phyloP scores from a whole-genome alignment of 2,797 vertebrate genomes.

The Stomatorhinus walkeri region DNA sequence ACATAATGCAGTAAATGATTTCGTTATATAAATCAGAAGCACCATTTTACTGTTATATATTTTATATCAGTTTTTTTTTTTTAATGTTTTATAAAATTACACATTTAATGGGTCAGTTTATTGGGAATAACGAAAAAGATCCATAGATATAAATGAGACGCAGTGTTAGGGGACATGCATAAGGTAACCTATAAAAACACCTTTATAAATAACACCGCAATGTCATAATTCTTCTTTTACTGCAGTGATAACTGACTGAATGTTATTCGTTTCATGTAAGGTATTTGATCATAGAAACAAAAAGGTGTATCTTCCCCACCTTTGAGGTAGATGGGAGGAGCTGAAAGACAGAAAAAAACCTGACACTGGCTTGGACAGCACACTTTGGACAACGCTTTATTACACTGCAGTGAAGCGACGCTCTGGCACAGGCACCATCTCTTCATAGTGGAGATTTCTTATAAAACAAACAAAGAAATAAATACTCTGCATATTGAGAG shows the following conservation, averaged over 20 bases:
- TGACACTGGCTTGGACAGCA: conserved; percentile 15
- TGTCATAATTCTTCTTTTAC: neutral
- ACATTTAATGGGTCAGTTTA: neutral
- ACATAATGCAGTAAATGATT: neutral
- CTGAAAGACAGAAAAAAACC: neutral
- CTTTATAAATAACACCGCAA: neutral
- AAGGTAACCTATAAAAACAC: neutral
- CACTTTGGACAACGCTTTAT: conserved; percentile 22
- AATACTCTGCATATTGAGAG: conserved; percentile 11
- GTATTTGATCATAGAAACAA: neutral
- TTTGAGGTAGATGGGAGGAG: neutral
- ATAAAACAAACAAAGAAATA: conserved; percentile 14
- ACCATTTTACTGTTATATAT: neutral
- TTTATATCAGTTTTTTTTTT: neutral
- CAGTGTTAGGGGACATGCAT: neutral
- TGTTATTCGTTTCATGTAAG: neutral
- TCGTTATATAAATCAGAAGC: neutral
- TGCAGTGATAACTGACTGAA: neutral
- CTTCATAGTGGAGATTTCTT: conserved; percentile 5
- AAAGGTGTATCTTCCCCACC: neutral
- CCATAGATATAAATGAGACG: neutral
- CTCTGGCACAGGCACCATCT: conserved; percentile 13
- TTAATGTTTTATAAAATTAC: neutral
- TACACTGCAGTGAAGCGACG: conserved; percentile 5
- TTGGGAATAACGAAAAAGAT: neutral